Percentiles rank a stretch among this genome's conserved stretches.
Conservation (phyloP, 2,888 invertebrate species). For the Sinhomidia bicolor region DNA sequence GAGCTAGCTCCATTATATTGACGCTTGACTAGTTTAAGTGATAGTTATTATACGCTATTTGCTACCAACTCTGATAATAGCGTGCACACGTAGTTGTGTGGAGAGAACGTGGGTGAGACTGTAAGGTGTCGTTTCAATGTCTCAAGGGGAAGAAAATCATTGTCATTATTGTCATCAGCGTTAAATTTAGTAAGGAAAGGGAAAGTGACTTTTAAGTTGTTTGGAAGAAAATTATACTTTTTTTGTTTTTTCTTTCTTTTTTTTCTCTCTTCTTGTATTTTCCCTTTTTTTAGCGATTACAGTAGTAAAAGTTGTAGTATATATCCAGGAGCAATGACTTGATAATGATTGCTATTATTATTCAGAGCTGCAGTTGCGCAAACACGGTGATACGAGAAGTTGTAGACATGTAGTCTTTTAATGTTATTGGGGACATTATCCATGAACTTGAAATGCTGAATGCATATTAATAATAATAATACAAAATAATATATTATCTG, state of each 20-base stretch:
- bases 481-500: no score
- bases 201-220: conserved; percentile 18
- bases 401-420: not conserved
- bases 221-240: not conserved
- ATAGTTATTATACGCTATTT: no score
- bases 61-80: no score
- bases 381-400: not conserved
- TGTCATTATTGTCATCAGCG: not conserved
- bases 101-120: no score
- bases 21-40: conserved; percentile 21
- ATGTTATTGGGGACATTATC: not conserved
- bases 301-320: not conserved
- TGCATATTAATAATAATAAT: no score
- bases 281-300: not conserved
- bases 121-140: not conserved
- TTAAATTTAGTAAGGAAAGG: not conserved
- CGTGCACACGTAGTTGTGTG: no score
- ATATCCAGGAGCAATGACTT: not conserved
- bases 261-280: not conserved
- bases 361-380: not conserved
- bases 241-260: not conserved
- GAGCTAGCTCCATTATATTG: not conserved
- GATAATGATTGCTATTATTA: conserved; percentile 9
- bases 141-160: conserved; percentile 15
- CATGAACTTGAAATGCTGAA: not conserved